A percentile compares a stretch with the other conserved stretches of the same genome.
Conservation (phyloP, 2,797 vertebrate genomes). For the Phoeniculus purpureus region DNA sequence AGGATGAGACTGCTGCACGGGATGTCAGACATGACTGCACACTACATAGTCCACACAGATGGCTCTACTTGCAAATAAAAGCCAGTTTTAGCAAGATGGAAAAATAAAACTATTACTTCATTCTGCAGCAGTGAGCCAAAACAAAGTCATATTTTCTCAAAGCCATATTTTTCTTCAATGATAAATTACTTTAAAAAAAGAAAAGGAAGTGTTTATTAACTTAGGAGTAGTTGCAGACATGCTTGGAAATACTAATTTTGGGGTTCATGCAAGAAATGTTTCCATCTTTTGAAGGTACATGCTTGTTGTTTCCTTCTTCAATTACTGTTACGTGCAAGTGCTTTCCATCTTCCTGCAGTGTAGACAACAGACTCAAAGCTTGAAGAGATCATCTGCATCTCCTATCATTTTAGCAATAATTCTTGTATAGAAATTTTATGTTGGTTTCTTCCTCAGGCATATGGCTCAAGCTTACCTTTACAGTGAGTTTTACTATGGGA, state of each 20-base stretch:
- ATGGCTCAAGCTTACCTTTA: not conserved
- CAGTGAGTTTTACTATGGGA: not conserved
- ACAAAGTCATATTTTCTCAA: not conserved
- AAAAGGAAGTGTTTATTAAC: not conserved
- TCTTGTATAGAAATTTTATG: not conserved
- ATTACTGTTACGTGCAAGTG: not conserved
- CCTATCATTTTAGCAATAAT: not conserved
- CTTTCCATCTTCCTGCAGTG: not conserved
- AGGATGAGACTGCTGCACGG: not conserved
- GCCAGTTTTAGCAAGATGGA: not conserved
- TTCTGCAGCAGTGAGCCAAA: not conserved
- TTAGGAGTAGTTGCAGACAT: not conserved
- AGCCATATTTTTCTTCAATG: no score
- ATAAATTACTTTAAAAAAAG: not conserved
- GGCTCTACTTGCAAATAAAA: not conserved
- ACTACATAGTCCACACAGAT: not conserved
- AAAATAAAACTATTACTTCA: not conserved
- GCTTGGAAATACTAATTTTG: not conserved
- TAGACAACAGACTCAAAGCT: not conserved
- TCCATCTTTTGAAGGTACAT: not conserved
- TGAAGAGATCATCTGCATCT: not conserved
- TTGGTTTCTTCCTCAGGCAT: not conserved
- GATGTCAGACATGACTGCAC: not conserved
- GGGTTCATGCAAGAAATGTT: not conserved
- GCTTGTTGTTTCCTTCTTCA: not conserved